Base-by-base conservation (phyloP, 2,113 vertebrate species). In the Coreoperca whiteheadi region DNA sequence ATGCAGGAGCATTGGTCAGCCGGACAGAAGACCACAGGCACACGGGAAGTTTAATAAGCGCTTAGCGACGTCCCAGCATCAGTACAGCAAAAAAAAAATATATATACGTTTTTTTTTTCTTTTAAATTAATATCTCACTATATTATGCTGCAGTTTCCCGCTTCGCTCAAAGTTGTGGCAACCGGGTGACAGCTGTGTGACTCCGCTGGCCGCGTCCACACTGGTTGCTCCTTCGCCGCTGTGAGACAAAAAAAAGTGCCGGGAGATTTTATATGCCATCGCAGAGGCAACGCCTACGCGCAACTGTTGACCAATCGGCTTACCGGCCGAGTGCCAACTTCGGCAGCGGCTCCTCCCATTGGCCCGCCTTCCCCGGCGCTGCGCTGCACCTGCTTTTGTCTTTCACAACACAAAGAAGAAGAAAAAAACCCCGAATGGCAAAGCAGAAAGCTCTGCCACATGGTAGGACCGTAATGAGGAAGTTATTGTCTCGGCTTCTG, bases 341-440 rank as follows among this genome's bases (percentile, higher is more conserved):
- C 46, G 1, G 43, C 50, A 51, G 21, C 18, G 53, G 43, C 75
- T 21, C 88, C 91, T 70, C 87, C 84, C 50, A 77, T 89, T 83
- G 53, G 64, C 41, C 87, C 84, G 70, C 75, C 85, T 56, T 41
- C 78, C 46, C 16, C 9, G 68, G 51, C 65, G 18, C 60, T 11
- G 66, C 50, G 75, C 83, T 93, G 93, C 95, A 96, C 95, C 94
- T 95, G 95, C 94, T 94, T 94, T 95, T 94, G 94, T 95, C 94
- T 83, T 92, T 92, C 76, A 85, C 50, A 15, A 91, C 91, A 95
- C 93, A 94, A 93, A 95, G 93, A 88, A n/a, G n/a, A n/a, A n/a
- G n/a, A n/a, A n/a, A n/a, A 84, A 83, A 80, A 18, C 23, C 43
- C 50, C 32, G 59, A 71, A 76, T 68, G 84, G 82, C 73, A 56